A percentile compares a stretch with the other conserved stretches of the same genome.
These are phyloP conservation scores for Athalia cordata DNA, from an alignment of 2,888 invertebrate genomes.

Conservation along the genomic window DNA sequence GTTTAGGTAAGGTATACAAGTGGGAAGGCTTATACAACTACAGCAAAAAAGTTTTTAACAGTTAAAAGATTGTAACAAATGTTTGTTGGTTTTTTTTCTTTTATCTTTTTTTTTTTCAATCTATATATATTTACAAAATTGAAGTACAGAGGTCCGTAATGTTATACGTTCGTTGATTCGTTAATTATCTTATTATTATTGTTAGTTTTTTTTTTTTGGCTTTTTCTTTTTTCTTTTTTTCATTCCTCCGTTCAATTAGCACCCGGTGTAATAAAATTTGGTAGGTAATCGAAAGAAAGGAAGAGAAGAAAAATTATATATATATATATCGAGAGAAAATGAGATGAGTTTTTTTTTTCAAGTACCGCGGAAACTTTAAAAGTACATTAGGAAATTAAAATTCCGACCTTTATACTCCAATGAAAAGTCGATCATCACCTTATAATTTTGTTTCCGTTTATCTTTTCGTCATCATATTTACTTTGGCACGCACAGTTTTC, in stretches of 20 bases:
- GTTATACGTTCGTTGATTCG: constrained; percentile 8
- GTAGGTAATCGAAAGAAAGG: neutral
- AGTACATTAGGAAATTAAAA: neutral
- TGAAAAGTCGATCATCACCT: neutral
- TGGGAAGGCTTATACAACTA: constrained; percentile 69
- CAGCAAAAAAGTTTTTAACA: constrained; percentile 69
- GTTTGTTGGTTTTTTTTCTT: constrained; percentile 46
- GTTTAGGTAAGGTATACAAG: constrained; percentile 67
- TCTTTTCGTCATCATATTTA: constrained; percentile 36
- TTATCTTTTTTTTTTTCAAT: constrained; percentile 32
- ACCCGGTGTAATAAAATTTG: no score
- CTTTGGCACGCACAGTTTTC: constrained; percentile 56
- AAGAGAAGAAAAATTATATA: neutral
- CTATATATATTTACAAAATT: constrained; percentile 23
- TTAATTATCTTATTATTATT: neutral
- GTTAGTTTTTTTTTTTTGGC: neutral
- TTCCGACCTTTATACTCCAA: constrained; percentile 27
- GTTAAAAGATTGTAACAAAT: constrained; percentile 70
- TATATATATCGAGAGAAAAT: neutral
- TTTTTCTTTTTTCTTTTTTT: no score
- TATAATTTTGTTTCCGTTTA: neutral
- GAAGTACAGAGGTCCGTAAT: constrained; percentile 22
- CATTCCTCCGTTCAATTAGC: no score
- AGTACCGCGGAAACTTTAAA: neutral
- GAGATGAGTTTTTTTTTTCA: neutral